Conservation (phyloP, 2,888 invertebrate species). For the Eristalis pertinax region DNA sequence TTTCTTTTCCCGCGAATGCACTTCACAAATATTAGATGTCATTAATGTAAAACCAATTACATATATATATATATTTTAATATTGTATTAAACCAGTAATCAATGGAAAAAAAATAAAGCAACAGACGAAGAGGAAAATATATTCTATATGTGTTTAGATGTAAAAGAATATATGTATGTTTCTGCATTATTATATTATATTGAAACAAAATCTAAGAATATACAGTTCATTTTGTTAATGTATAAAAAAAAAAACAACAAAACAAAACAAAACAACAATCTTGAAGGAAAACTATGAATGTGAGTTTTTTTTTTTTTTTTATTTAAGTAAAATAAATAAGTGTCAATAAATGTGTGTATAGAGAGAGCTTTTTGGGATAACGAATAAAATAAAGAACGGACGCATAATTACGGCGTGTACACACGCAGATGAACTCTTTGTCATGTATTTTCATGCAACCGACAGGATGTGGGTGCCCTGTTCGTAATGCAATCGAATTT, state of each 20-base stretch:
- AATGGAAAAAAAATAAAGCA: neutral
- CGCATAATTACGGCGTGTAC: neutral
- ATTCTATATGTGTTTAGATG: conserved; percentile 19
- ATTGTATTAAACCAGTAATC: conserved; percentile 8
- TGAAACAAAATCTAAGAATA: conserved; percentile 6
- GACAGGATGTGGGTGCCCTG: too few relatives aligned
- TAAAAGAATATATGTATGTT: conserved; percentile 30
- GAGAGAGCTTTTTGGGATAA: neutral
- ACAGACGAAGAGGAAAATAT: neutral
- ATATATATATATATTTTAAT: conserved; percentile 37
- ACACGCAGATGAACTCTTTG: neutral
- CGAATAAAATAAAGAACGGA: neutral
- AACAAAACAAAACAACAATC: neutral
- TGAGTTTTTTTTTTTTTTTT: conserved; percentile 24
- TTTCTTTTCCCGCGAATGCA: neutral
- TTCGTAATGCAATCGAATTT: too few relatives aligned
- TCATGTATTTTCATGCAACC: neutral
- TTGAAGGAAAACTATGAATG: conserved; percentile 22
- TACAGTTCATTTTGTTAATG: conserved; percentile 52
- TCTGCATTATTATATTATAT: conserved; percentile 41
- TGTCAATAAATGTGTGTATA: neutral
- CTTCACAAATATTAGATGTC: conserved; percentile 4
- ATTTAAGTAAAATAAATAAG: conserved; percentile 12
- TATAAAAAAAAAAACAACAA: conserved; percentile 23
- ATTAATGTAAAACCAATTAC: conserved; percentile 35